Conservation (phyloP, 2,113 vertebrate species). For the Myxocyprinus asiaticus region DNA sequence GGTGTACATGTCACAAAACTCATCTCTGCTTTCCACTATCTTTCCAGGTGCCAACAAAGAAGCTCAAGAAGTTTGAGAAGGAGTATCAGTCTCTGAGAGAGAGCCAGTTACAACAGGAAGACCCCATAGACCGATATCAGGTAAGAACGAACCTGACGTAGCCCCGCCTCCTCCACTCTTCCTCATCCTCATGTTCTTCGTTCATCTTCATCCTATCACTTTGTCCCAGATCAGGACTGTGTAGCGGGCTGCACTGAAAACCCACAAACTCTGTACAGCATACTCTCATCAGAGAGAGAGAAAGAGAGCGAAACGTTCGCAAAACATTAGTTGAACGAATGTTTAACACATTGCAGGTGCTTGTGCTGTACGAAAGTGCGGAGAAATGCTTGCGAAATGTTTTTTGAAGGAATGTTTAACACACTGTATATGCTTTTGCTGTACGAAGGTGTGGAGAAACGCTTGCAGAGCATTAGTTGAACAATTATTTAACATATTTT, state of each 20-base stretch:
- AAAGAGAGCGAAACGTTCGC: not conserved
- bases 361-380: too few relatives aligned
- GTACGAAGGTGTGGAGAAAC: too few relatives aligned
- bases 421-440: too few relatives aligned
- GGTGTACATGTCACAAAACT: not conserved
- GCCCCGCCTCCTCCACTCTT: not conserved
- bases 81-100: conserved; percentile 93
- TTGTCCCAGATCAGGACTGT: conserved; percentile 60
- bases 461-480: too few relatives aligned
- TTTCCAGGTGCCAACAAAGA: conserved; percentile 92
- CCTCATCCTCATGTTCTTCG: conserved; percentile 10
- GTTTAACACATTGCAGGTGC: too few relatives aligned
- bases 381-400: too few relatives aligned
- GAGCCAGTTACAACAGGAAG: conserved; percentile 94
- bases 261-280: conserved; percentile 38
- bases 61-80: conserved; percentile 99
- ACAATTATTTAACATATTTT: too few relatives aligned
- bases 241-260: conserved; percentile 55
- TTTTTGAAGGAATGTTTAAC: too few relatives aligned
- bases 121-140: conserved; percentile 97
- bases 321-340: too few relatives aligned
- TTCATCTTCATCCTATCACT: conserved; percentile 1
- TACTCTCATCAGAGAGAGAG: not conserved
- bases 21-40: conserved; percentile 5
- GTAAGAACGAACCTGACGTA: conserved; percentile 66